Evolutionary conservation across 2,797 vertebrate species (phyloP).

Genomic region (Enteromius unitaeniatus): DNA sequence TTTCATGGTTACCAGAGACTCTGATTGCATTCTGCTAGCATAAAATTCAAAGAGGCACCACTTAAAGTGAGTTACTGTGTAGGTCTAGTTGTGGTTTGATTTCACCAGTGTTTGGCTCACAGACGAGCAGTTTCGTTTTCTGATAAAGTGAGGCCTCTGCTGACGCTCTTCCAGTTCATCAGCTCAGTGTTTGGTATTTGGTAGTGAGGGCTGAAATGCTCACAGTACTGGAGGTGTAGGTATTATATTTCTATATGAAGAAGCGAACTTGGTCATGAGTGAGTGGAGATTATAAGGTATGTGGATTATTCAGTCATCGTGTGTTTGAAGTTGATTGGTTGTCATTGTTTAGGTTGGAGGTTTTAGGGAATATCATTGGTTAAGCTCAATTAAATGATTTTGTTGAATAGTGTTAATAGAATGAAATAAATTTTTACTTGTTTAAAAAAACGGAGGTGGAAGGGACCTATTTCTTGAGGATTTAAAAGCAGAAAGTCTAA

Average conservation of each 20-base stretch:
- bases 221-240: neutral
- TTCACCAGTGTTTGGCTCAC: neutral
- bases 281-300: constrained; percentile 36
- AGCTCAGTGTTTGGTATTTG: neutral
- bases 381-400: neutral
- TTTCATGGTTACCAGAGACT: neutral
- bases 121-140: neutral
- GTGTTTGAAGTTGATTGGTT: constrained; percentile 1
- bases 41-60: neutral
- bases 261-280: neutral
- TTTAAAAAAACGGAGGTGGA: neutral
- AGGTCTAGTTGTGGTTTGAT: neutral
- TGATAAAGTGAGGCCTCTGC: neutral
- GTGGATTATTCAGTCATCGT: neutral
- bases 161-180: neutral
- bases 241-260: neutral
- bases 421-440: neutral
- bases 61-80: neutral
- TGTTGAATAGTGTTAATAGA: neutral
- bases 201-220: neutral
- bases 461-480: neutral
- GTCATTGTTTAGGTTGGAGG: neutral
- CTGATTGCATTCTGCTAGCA: constrained; percentile 20
- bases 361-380: neutral
- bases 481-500: neutral